These are phyloP conservation scores for Phragmatobia fuliginosa DNA, from an alignment of 2,888 invertebrate species.

Conservation along the genomic window DNA sequence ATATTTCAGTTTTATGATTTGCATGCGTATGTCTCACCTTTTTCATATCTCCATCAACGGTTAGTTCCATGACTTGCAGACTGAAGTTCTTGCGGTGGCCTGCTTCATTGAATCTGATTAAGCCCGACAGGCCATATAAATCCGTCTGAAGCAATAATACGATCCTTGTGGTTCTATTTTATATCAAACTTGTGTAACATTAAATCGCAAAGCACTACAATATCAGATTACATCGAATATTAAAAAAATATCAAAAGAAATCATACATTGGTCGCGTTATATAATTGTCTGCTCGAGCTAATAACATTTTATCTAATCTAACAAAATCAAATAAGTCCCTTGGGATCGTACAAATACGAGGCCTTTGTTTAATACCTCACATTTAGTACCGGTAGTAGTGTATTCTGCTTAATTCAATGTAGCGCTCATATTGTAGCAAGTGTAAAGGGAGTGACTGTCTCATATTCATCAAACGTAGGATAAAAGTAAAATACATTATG, in stretches of 20 bases:
- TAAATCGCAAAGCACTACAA: constrained; percentile 14
- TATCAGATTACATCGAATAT: constrained; percentile 18
- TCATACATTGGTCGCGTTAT: constrained; percentile 45
- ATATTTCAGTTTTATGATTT: neutral
- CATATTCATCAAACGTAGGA: constrained; percentile 36
- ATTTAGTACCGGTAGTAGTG: constrained; percentile 61
- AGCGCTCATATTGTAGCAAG: constrained; percentile 51
- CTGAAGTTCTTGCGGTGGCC: constrained; percentile 95
- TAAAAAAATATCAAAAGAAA: constrained; percentile 35
- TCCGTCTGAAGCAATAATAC: constrained; percentile 90
- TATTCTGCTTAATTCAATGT: constrained; percentile 65
- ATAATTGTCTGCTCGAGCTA: constrained; percentile 56
- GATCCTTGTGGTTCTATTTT: constrained; percentile 62
- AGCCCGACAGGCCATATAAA: constrained; percentile 95
- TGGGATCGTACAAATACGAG: no score
- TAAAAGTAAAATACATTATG: constrained; percentile 40
- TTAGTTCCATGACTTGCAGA: constrained; percentile 95
- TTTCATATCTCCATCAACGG: constrained; percentile 94
- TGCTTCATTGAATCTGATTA: constrained; percentile 94
- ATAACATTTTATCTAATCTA: constrained; percentile 66
- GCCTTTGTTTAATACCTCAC: constrained; percentile 48
- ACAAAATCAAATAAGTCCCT: constrained; percentile 66
- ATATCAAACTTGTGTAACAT: constrained; percentile 34
- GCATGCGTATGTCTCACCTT: constrained; percentile 85
- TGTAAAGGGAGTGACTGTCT: constrained; percentile 32